Percentiles rank a stretch among this genome's conserved stretches.
These are phyloP conservation scores for Loxodonta africana DNA, from an alignment of 2,113 vertebrate genomes.

Conservation along the genomic window DNA sequence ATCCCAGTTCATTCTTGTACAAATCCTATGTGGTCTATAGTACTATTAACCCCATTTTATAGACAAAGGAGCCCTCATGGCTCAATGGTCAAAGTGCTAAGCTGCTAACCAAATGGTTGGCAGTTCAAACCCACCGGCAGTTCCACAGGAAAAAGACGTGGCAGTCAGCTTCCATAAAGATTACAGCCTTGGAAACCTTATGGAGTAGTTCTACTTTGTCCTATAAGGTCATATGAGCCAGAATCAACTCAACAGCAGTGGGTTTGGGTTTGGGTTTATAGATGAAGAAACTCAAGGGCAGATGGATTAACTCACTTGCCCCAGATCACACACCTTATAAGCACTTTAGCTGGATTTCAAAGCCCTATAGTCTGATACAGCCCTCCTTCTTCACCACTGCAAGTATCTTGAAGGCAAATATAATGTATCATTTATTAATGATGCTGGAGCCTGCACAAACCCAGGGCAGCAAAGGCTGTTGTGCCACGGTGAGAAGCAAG, in stretches of 20 bases:
- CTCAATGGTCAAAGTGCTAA: neutral
- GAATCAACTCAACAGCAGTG: neutral
- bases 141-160: neutral
- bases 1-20: neutral
- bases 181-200: neutral
- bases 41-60: neutral
- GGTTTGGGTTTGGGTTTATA: neutral
- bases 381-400: neutral
- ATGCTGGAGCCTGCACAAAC: neutral
- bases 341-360: neutral
- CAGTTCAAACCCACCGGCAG: neutral
- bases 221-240: neutral
- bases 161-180: neutral
- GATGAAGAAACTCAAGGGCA: neutral
- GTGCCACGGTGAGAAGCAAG: neutral
- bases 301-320: neutral
- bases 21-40: neutral
- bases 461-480: neutral
- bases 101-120: neutral
- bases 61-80: neutral
- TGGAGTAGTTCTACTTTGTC: neutral
- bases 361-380: neutral
- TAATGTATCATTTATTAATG: slow-evolving; percentile 6
- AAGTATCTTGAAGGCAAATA: slow-evolving; percentile 39
- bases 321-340: neutral